These are phyloP conservation scores for Istiophorus platypterus DNA, from an alignment of 2,113 vertebrate genomes.

Conservation along the genomic window DNA sequence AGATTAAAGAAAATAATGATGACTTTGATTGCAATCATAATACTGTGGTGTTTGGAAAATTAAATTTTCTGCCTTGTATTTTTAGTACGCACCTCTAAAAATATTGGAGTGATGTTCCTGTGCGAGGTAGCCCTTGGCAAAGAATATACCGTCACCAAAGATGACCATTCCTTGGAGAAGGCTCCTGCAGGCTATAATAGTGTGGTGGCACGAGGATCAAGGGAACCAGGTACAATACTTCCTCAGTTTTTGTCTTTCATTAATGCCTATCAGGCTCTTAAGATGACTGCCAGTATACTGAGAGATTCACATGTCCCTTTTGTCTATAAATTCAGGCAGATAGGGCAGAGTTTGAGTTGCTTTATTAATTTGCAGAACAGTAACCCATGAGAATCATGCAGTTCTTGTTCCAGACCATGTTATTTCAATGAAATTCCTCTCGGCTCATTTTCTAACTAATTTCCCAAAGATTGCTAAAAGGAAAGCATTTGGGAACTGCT, in stretches of 20 bases:
- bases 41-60: neutral
- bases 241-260: neutral
- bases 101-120: constrained; percentile 92
- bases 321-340: neutral
- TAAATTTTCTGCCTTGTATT: neutral
- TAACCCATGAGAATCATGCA: neutral
- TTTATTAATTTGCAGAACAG: neutral
- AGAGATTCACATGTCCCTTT: neutral
- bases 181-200: constrained; percentile 86
- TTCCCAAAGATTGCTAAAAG: neutral
- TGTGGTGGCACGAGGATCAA: constrained; percentile 87
- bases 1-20: neutral
- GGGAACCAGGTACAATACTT: constrained; percentile 88
- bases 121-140: constrained; percentile 91
- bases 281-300: neutral
- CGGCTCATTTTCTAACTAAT: neutral
- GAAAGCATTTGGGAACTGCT: neutral
- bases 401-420: neutral
- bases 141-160: constrained; percentile 81
- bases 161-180: constrained; percentile 75
- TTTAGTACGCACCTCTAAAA: constrained; percentile 81
- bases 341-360: neutral
- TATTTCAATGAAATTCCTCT: neutral
- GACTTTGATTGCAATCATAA: neutral
- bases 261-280: neutral